Evolutionary conservation across 1,140 invertebrate genomes (phyloP).

Genomic region (Ceratoteleas bidentatus): DNA sequence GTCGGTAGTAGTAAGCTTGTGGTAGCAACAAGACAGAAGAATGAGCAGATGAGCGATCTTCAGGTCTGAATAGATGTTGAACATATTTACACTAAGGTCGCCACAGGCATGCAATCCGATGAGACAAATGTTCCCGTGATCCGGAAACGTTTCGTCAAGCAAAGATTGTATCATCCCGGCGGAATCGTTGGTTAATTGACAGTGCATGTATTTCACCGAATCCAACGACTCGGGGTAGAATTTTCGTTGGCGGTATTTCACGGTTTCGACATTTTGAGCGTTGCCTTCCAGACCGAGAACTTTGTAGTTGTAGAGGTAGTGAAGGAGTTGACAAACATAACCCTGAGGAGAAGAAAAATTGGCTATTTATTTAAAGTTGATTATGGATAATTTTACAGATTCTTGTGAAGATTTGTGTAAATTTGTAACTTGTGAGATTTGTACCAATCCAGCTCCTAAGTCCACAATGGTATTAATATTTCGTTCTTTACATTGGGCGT

Average conservation of each 20-base stretch:
- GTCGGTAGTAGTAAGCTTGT: slow-evolving; percentile 83
- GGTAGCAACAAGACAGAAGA: slow-evolving; percentile 93
- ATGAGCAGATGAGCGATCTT: slow-evolving; percentile 83
- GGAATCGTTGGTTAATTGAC: slow-evolving; percentile 82
- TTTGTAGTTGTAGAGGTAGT: slow-evolving; percentile 84
- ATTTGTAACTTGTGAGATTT: too few relatives aligned
- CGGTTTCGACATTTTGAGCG: slow-evolving; percentile 83
- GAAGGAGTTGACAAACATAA: slow-evolving; percentile 88
- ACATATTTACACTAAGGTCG: slow-evolving; percentile 88
- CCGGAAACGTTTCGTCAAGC: slow-evolving; percentile 76
- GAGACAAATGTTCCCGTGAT: slow-evolving; percentile 78
- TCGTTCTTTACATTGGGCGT: slow-evolving; percentile 80
- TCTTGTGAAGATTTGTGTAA: neutral
- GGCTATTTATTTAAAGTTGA: slow-evolving; percentile 31
- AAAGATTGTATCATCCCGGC: slow-evolving; percentile 77
- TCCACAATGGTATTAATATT: slow-evolving; percentile 86
- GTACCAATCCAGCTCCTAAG: slow-evolving; percentile 89
- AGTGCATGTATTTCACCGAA: slow-evolving; percentile 83
- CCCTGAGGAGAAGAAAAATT: slow-evolving; percentile 81
- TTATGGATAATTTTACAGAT: neutral
- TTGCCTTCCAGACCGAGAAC: slow-evolving; percentile 89
- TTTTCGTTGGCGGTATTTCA: slow-evolving; percentile 84
- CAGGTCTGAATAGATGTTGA: slow-evolving; percentile 87
- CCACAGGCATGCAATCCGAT: slow-evolving; percentile 92
- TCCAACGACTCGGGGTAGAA: slow-evolving; percentile 80